Conservation (phyloP, 1,140 invertebrate species). For the Pectinophora gossypiella region DNA sequence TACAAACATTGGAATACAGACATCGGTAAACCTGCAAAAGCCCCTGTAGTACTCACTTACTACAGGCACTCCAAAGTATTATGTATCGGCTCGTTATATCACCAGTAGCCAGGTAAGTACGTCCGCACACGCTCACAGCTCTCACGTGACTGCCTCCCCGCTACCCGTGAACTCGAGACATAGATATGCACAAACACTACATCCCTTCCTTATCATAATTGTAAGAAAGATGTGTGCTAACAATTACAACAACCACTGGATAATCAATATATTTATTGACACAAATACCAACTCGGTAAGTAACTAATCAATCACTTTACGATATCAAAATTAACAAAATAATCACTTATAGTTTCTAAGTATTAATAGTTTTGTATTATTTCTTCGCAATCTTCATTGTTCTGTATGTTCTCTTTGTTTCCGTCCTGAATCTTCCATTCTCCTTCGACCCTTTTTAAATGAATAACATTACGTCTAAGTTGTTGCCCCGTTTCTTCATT, state of each 20-base stretch:
- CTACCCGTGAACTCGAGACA: slow-evolving; percentile 5
- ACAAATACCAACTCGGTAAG: neutral
- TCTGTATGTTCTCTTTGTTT: neutral
- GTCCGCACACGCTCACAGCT: slow-evolving; percentile 2
- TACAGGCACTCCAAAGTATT: slow-evolving; percentile 5
- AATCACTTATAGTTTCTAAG: neutral
- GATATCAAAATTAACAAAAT: neutral
- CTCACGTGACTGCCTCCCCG: slow-evolving; percentile 3
- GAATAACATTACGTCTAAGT: slow-evolving; percentile 1
- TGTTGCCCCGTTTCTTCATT: slow-evolving; percentile 1
- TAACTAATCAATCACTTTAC: neutral
- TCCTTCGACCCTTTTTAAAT: slow-evolving; percentile 2
- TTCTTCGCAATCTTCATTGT: neutral
- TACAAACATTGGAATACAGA: no score
- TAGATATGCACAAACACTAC: slow-evolving; percentile 1
- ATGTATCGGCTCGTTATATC: slow-evolving; percentile 2
- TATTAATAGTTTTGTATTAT: neutral
- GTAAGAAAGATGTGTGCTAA: neutral
- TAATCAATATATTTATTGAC: neutral
- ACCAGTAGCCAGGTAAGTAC: slow-evolving; percentile 1
- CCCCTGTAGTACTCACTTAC: no score
- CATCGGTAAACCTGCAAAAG: no score
- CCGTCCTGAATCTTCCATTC: neutral
- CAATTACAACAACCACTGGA: neutral
- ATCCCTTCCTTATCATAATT: slow-evolving; percentile 4